Base-by-base conservation (phyloP, 2,888 invertebrate genomes). In the Onchidella celtica region DNA sequence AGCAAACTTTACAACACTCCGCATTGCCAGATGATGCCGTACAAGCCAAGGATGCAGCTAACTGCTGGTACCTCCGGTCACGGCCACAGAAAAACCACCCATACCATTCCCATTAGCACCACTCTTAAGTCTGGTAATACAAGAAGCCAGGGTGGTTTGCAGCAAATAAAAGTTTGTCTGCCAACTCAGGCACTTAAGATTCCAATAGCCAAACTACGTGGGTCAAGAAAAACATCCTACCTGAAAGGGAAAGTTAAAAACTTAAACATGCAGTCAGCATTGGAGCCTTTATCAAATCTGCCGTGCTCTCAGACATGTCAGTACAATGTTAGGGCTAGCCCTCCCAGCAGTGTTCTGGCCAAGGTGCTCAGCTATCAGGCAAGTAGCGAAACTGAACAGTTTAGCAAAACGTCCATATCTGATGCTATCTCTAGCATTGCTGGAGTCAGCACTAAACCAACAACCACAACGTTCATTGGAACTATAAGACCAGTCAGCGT, bases 161-260 rank as follows among this genome's bases (percentile, higher is more conserved):
- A 68, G 14, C 81, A 81, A 32, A 81, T 81, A 27, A 81, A 81
- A 61, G 81, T 81, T 40, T 81, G 81, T 38, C 69, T 81, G n/a
- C 75, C 81, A n/a, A 75, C 81, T 11, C 81, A 81, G 40, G 63
- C 81, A 6, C 61, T 81, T 2, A 81, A 81, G 59, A 81, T 81
- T 24, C 81, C 81, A 24, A 81, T 81, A 17, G 75, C 81, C 1
- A 81, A 81, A 69, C 59, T 81, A 14, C 21, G 81, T 40, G 81
- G 75, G 21, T n/a, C 68, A 17, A 57, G 75, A 32, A 81, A 81
- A 61, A 57, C 69, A 3, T 73, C 81, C 0, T 75, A 69, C 40
- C 57, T 81, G 21, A 81, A 81, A 27, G 81, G 75, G 6, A 81
- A 75, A 24, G 6, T 81, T 1, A 75, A 77, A 29, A 74, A 75